These are phyloP conservation scores for Anguilla pacifica DNA, from an alignment of 2,797 vertebrate species.

Conservation along the genomic window DNA sequence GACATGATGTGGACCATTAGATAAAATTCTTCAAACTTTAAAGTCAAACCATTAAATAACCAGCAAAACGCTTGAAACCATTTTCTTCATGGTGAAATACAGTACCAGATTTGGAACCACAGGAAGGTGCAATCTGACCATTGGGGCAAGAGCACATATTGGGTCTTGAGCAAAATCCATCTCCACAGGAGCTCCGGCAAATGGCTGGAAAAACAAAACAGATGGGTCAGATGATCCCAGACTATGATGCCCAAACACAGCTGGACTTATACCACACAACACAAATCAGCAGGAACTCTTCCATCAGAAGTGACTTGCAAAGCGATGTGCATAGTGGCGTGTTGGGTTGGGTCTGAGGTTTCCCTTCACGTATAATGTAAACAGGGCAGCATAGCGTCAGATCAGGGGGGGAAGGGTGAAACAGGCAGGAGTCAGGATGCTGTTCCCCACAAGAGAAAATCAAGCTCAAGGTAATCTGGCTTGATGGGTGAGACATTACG, in stretches of 20 bases:
- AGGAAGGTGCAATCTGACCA: constrained; percentile 91
- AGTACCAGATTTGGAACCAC: constrained; percentile 94
- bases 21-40: not conserved
- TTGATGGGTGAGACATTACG: constrained; percentile 63
- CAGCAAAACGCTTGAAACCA: constrained; percentile 13
- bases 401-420: not conserved
- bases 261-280: not conserved
- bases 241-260: not conserved
- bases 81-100: constrained; percentile 36
- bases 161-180: constrained; percentile 98
- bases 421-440: constrained; percentile 1
- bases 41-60: not conserved
- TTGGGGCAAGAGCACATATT: constrained; percentile 98
- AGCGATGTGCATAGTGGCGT: not conserved
- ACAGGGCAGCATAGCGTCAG: not conserved
- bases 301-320: not conserved
- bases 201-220: constrained; percentile 75
- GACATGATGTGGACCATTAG: not conserved
- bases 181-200: constrained; percentile 95
- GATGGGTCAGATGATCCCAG: not conserved
- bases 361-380: not conserved
- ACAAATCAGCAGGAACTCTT: not conserved
- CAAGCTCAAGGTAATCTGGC: constrained; percentile 50
- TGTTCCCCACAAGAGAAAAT: constrained; percentile 24
- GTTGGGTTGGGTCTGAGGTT: not conserved